Percentiles rank a stretch among this genome's conserved stretches.
These are phyloP conservation scores for Neopelma chrysocephalum DNA, from an alignment of 2,797 vertebrate species.

Conservation along the genomic window DNA sequence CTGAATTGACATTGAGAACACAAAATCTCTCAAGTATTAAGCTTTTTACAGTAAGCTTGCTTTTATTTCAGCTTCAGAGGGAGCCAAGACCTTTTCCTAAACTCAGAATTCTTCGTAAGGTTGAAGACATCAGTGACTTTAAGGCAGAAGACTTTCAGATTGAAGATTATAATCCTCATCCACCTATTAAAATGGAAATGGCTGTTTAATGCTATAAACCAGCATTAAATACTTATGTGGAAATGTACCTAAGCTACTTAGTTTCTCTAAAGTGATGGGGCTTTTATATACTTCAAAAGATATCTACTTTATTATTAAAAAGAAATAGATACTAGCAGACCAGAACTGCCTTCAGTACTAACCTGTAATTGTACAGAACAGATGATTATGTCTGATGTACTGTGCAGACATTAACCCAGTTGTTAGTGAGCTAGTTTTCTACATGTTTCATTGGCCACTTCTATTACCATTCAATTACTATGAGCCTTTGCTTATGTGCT, in stretches of 20 bases:
- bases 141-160: constrained; percentile 90
- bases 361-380: background rate
- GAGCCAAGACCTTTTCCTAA: constrained; percentile 91
- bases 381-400: background rate
- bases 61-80: constrained; percentile 85
- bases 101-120: constrained; percentile 86
- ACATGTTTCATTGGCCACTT: accelerated
- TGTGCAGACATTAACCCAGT: background rate
- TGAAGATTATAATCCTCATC: constrained; percentile 90
- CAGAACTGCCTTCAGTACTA: background rate
- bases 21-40: background rate
- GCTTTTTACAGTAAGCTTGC: background rate
- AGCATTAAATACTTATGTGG: background rate
- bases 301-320: background rate
- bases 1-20: background rate
- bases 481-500: background rate
- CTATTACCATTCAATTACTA: background rate
- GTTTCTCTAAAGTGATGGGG: background rate
- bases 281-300: background rate
- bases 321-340: background rate
- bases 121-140: constrained; percentile 88
- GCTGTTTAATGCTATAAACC: constrained; percentile 80
- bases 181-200: constrained; percentile 96
- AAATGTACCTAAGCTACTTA: background rate
- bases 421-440: background rate